Evolutionary conservation across 2,113 vertebrate species (phyloP), one percentile per base, ranked within the genome.

Genomic region (Mirza zaza): DNA sequence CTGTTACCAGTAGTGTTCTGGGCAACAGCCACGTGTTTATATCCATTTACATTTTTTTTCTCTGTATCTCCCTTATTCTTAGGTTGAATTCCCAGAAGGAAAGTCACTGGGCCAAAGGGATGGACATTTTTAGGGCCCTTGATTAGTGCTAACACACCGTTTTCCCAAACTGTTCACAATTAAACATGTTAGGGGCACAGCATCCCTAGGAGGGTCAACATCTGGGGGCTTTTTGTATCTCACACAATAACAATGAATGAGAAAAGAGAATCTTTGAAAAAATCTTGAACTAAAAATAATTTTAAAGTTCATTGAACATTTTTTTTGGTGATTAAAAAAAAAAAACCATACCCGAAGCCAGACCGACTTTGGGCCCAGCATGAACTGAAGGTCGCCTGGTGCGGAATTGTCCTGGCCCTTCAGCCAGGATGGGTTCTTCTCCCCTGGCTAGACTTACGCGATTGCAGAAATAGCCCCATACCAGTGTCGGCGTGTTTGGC

Each of bases 401-500:
- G 20, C 57, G 11, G 29, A 10, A 14, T 13, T 6, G 4, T 27
- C 18, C 42, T 29, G 70, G 57, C 17, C 15, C 18, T 0, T 3
- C 12, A 2, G 0, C 20, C 59, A 4, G 6, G 13, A 0, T 13
- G 65, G 50, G 9, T 0, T 21, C 21, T 11, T 13, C 27, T 23
- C 8, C 42, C 25, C 34, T 18, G 6, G 5, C 48, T 20, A 39
- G 82, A 34, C 32, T 1, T 8, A 4, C 20, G 39, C 21, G 5
- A 3, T 10, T 0, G 2, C 42, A 1, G 36, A 18, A 14, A 2
- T 1, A 20, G 55, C 39, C 25, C 8, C 6, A 0, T 7, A 0
- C 8, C 27, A 2, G 0, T 7, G 4, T 25, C 0, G 0, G 27
- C 0, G 2, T 13, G 5, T 0, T 8, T 0, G 34, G 82, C 25